phyloP scores from a whole-genome alignment of 2,888 invertebrate genomes.

The Oxycera nigricornis region DNA sequence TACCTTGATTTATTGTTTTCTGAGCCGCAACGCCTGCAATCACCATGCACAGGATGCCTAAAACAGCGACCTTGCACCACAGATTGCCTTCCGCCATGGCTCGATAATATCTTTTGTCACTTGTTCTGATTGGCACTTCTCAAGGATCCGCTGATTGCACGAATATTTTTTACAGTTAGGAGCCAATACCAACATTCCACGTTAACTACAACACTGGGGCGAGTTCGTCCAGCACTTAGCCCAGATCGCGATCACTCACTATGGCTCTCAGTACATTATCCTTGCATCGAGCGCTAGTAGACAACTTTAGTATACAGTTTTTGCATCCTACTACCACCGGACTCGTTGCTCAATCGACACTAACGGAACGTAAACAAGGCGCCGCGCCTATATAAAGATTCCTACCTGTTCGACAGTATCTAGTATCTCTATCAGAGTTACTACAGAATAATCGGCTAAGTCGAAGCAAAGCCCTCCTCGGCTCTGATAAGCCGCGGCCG shows the following conservation, averaged over 20 bases:
- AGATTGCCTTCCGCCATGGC: not conserved
- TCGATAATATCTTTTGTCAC: not conserved
- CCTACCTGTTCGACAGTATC: constrained; percentile 36
- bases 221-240: not conserved
- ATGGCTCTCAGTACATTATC: constrained; percentile 8
- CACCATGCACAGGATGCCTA: constrained; percentile 5
- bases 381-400: constrained; percentile 37
- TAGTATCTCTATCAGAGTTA: constrained; percentile 40
- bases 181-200: not conserved
- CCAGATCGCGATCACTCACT: not conserved
- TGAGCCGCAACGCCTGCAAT: not conserved
- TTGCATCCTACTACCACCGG: constrained; percentile 16
- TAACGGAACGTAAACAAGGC: constrained; percentile 37
- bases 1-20: constrained; percentile 22
- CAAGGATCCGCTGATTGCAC: not conserved
- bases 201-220: not conserved
- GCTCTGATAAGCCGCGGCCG: constrained; percentile 33
- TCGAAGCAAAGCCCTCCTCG: constrained; percentile 31
- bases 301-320: not conserved
- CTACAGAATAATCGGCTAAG: constrained; percentile 35
- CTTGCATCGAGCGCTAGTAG: not conserved
- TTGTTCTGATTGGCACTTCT: not conserved
- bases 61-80: constrained; percentile 10
- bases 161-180: not conserved
- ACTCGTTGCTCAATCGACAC: constrained; percentile 33